These are phyloP conservation scores for Ladona fulva DNA, from an alignment of 1,140 invertebrate species.

Conservation along the genomic window DNA sequence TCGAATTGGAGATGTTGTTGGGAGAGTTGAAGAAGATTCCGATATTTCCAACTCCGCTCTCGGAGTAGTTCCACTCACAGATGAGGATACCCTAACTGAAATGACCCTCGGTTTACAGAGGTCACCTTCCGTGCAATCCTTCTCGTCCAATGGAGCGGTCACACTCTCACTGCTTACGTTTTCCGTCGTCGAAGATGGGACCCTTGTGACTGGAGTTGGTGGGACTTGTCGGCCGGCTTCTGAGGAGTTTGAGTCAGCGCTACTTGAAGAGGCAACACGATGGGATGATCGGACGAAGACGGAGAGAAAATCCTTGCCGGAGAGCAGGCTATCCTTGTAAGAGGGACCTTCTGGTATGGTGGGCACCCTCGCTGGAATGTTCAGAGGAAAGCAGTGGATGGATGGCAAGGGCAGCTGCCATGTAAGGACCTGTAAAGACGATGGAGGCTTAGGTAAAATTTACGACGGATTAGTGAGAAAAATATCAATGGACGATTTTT, in stretches of 20 bases:
- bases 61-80: slow-evolving; percentile 28
- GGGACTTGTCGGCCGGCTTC: background rate
- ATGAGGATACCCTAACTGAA: slow-evolving; percentile 34
- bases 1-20: slow-evolving; percentile 24
- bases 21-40: background rate
- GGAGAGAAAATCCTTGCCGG: slow-evolving; percentile 47
- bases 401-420: too few species aligned
- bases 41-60: background rate
- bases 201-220: slow-evolving; percentile 20
- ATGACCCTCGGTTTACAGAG: slow-evolving; percentile 27
- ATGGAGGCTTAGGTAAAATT: too few species aligned
- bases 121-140: slow-evolving; percentile 11
- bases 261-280: slow-evolving; percentile 34
- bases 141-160: slow-evolving; percentile 33
- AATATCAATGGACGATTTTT: too few species aligned
- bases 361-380: too few species aligned
- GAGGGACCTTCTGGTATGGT: too few species aligned
- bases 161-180: slow-evolving; percentile 34
- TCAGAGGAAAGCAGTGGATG: too few species aligned
- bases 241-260: background rate
- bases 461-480: too few species aligned
- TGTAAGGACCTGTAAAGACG: too few species aligned
- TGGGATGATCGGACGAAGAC: slow-evolving; percentile 43
- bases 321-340: slow-evolving; percentile 39
- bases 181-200: slow-evolving; percentile 33